A percentile compares a stretch with the other conserved stretches of the same genome.
Evolutionary conservation across 2,797 vertebrate genomes (phyloP).

Genomic region (Cichlasoma orientale): DNA sequence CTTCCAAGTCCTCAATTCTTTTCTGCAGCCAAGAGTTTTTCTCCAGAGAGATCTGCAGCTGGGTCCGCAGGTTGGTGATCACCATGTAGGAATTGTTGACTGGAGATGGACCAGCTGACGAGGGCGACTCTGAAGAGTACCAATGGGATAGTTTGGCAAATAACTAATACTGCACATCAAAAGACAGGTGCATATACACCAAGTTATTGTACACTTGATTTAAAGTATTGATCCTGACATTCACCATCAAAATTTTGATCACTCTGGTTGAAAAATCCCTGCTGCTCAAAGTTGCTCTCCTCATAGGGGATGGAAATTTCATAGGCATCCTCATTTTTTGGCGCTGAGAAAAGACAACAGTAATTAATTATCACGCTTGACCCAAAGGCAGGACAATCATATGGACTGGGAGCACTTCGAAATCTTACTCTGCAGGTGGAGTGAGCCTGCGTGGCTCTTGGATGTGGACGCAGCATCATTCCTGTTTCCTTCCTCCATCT

Average conservation of each 20-base stretch:
- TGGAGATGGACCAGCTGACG: slow-evolving; percentile 70
- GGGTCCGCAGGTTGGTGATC: slow-evolving; percentile 86
- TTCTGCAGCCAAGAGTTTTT: slow-evolving; percentile 93
- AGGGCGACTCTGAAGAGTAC: slow-evolving; percentile 56
- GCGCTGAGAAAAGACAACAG: slow-evolving; percentile 69
- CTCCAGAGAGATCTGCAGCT: slow-evolving; percentile 91
- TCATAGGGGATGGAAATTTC: slow-evolving; percentile 88
- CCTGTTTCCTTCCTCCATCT: slow-evolving; percentile 79
- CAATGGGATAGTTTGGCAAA: not conserved
- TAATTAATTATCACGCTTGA: not conserved
- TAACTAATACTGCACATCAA: not conserved
- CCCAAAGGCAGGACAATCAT: not conserved
- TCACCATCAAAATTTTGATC: slow-evolving; percentile 85
- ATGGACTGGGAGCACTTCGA: not conserved
- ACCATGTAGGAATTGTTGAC: slow-evolving; percentile 83
- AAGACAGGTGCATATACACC: not conserved
- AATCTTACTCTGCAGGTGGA: slow-evolving; percentile 80
- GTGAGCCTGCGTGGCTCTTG: slow-evolving; percentile 76
- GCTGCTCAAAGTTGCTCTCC: slow-evolving; percentile 85
- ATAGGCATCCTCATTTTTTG: slow-evolving; percentile 85
- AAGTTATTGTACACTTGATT: not conserved
- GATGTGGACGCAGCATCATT: slow-evolving; percentile 72
- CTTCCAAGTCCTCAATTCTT: slow-evolving; percentile 90
- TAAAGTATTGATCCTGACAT: not conserved
- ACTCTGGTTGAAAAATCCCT: slow-evolving; percentile 85